Percentiles rank a stretch among this genome's conserved stretches.
These are phyloP conservation scores for Pomacea maculata DNA, from an alignment of 1,140 invertebrate genomes.

Conservation along the genomic window DNA sequence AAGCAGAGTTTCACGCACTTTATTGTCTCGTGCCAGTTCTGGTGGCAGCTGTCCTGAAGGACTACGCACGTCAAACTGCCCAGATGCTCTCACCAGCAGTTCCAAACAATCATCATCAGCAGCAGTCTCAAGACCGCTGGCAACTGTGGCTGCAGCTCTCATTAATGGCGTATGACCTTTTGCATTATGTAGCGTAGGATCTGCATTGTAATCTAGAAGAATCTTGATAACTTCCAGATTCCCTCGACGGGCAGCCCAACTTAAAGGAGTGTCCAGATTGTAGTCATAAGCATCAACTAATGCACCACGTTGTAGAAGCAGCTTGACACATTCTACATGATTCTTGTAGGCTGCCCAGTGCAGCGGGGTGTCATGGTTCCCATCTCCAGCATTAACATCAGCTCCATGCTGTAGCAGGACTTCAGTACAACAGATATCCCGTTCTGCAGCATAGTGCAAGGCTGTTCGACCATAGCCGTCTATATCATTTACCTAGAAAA, in stretches of 20 bases:
- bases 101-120: slow-evolving; percentile 55
- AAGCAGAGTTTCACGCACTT: slow-evolving; percentile 46
- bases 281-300: slow-evolving; percentile 65
- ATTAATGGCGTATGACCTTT: slow-evolving; percentile 50
- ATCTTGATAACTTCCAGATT: slow-evolving; percentile 89
- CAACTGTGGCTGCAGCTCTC: slow-evolving; percentile 43
- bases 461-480: slow-evolving; percentile 61
- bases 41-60: slow-evolving; percentile 38
- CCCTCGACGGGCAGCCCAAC: slow-evolving; percentile 87
- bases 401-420: slow-evolving; percentile 55
- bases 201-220: slow-evolving; percentile 76
- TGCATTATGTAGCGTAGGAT: slow-evolving; percentile 63
- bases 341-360: slow-evolving; percentile 64
- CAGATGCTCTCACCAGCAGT: slow-evolving; percentile 52
- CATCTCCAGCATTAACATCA: slow-evolving; percentile 50
- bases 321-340: slow-evolving; percentile 57
- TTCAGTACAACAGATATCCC: slow-evolving; percentile 44
- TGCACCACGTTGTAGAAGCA: slow-evolving; percentile 65
- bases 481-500: slow-evolving; percentile 52
- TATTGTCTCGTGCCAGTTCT: slow-evolving; percentile 46
- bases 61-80: slow-evolving; percentile 54
- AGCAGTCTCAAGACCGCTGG: slow-evolving; percentile 51
- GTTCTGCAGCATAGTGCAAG: slow-evolving; percentile 62
- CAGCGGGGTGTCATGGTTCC: slow-evolving; percentile 56
- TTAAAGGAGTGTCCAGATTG: slow-evolving; percentile 60